Evolutionary conservation across 2,888 invertebrate genomes (phyloP).

Genomic region (Yponomeuta sedellus): DNA sequence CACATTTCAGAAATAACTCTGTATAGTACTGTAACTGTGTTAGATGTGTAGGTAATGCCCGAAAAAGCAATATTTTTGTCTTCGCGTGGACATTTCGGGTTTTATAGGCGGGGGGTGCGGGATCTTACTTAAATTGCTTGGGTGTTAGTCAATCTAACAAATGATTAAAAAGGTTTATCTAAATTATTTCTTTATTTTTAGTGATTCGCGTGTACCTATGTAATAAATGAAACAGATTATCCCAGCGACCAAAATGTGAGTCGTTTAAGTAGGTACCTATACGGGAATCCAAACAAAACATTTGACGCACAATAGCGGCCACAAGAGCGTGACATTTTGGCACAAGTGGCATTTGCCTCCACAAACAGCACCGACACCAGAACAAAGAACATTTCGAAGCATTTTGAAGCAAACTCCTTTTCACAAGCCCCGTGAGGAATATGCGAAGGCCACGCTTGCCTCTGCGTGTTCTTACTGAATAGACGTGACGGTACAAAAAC

Average conservation of each 20-base stretch:
- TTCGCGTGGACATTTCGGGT: no score
- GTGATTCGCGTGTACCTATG: no score
- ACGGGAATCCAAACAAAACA: constrained; percentile 2
- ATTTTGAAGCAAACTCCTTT: constrained; percentile 44
- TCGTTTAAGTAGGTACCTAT: not conserved
- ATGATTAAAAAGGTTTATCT: no score
- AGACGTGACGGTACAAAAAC: constrained; percentile 12
- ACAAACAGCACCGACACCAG: constrained; percentile 26
- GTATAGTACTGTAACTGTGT: no score
- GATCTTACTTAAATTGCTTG: no score
- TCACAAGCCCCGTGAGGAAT: constrained; percentile 22
- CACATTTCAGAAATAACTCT: no score
- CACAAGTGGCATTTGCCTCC: constrained; percentile 49
- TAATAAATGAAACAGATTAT: no score
- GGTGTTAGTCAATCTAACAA: no score
- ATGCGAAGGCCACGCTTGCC: constrained; percentile 11
- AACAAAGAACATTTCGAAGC: constrained; percentile 50
- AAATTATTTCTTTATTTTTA: no score
- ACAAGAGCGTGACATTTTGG: constrained; percentile 43
- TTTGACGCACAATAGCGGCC: not conserved
- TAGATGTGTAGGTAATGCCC: no score
- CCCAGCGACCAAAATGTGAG: not conserved
- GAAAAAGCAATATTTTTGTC: no score
- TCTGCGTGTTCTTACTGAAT: not conserved
- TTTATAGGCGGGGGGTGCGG: no score